Evolutionary conservation across 2,113 vertebrate species (phyloP), one percentile per base, ranked within the genome.

Genomic region (Scomber japonicus): DNA sequence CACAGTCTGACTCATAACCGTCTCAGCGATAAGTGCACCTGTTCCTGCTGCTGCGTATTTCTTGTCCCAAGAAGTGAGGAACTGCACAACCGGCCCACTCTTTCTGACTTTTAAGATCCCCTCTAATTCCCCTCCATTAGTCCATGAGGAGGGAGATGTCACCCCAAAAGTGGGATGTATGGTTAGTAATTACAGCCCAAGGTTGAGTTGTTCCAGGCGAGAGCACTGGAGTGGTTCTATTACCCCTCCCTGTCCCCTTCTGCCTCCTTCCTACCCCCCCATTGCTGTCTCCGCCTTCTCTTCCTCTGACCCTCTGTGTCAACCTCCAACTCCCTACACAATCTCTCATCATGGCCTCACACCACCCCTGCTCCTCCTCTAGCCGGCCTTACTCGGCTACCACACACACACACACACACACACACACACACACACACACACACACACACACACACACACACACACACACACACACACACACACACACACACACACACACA

Each of bases 141-240:
- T 86, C 82, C 88, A 80, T 80, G 91, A 91, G 92, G 92, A 93
- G 89, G 90, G 85, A 80, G 82, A 90, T 94, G 95, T 95, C 94
- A 94, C 80, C 89, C 91, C 89, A 92, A 95, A 95, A 95, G 94
- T 95, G 91, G 93, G 92, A 95, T 95, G 94, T 95, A 95, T 95
- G 93, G 94, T 93, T 93, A 82, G 93, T 94, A 94, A 95, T 95
- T 95, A 95, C 91, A 78, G 91, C 85, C 88, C 88, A 92, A 90
- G 94, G 87, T 90, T 89, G 91, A 90, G 87, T 77, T 91, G 93
- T 95, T 95, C 93, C 93, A 91, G 89, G 82, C 81, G 83, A 95
- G 83, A 89, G 88, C 89, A 84, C 91, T 89, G 85, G 72, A 93
- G 88, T 91, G 88, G 63, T 89, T 92, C 92, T 87, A 93, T 93